Percentiles rank a stretch among this genome's conserved stretches.
Conservation (phyloP, 2,888 invertebrate species). For the Drosophila vallismaia region DNA sequence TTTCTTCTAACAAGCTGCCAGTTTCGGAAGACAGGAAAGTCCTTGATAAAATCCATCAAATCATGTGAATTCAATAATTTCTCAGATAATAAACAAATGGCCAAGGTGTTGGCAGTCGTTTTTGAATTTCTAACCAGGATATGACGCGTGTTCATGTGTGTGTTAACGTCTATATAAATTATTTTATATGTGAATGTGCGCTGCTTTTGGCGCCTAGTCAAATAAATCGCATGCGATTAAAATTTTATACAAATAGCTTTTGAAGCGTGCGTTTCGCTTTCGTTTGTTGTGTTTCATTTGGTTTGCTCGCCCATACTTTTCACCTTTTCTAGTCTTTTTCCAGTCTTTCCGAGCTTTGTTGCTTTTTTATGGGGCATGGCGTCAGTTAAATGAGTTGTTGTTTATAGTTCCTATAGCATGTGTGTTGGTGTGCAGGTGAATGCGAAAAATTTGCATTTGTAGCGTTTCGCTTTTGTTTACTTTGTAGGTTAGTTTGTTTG, state of each 20-base stretch:
- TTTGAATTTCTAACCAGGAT: neutral
- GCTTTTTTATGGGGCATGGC: slow-evolving; percentile 51
- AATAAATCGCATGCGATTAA: slow-evolving; percentile 77
- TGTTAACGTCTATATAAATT: neutral
- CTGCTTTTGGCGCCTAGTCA: slow-evolving; percentile 52
- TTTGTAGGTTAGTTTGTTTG: slow-evolving; percentile 71
- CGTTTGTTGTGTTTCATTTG: slow-evolving; percentile 13
- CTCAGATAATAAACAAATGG: slow-evolving; percentile 8
- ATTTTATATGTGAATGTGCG: slow-evolving; percentile 17
- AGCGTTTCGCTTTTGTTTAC: slow-evolving; percentile 76
- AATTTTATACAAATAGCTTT: slow-evolving; percentile 55
- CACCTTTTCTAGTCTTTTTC: slow-evolving; percentile 36
- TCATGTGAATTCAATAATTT: slow-evolving; percentile 8
- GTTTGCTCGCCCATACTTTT: slow-evolving; percentile 16
- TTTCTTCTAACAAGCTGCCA: too few species aligned
- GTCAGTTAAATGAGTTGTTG: slow-evolving; percentile 73
- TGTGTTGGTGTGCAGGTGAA: slow-evolving; percentile 11
- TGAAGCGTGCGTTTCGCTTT: slow-evolving; percentile 39
- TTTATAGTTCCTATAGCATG: slow-evolving; percentile 46
- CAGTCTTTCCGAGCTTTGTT: slow-evolving; percentile 18
- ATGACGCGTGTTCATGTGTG: neutral
- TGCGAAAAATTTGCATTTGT: slow-evolving; percentile 73
- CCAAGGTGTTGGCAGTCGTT: neutral
- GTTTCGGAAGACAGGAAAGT: too few species aligned
- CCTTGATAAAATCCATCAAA: too few species aligned